Base-by-base conservation (phyloP, 2,797 vertebrate species). In the Tadarida brasiliensis region DNA sequence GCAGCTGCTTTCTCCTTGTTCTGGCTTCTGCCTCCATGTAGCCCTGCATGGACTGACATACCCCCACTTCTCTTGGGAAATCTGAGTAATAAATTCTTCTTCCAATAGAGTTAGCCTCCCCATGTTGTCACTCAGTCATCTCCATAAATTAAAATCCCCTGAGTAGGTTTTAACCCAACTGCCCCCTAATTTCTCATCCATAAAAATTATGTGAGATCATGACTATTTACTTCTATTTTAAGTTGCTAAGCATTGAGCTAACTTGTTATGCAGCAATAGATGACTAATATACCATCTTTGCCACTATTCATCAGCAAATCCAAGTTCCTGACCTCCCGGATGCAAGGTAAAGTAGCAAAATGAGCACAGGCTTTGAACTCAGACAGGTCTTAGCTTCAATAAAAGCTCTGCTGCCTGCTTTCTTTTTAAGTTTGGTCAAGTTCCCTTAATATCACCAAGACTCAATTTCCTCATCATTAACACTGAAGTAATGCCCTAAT, bases 141-240 rank as follows among this genome's bases (percentile, higher is more conserved):
- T 81, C 63, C 57, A 56, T 56, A n/a, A 95, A 84, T 84, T 26
- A 56, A 56, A 77, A 70, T 47, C n/a, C 16, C 49, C 1, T 54
- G 28, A 24, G 19, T 30, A 44, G 7, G 35, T 88, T 82, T 63
- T 35, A 83, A 88, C 35, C 17, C 15, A n/a, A 20, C 17, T 63
- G 7, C 65, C 63, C 49, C 65, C 20, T 85, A 22, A 59, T 57
- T 26, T 80, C 35, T 85, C n/a, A 73, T 22, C 30, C 39, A 73
- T n/a, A 93, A 49, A 33, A 90, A 11, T 6, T 49, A 33, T 15
- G 8, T 87, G 47, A 57, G 57, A 74, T 67, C 28, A 54, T 61
- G 14, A 47, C 35, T 56, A 70, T 63, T 83, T 47, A 56, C 57
- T 90, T 73, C 57, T 86, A n/a, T 65, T 90, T 80, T 90, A 90